Conservation (phyloP, 2,888 invertebrate genomes). For the Drosophila flavopinicola region DNA sequence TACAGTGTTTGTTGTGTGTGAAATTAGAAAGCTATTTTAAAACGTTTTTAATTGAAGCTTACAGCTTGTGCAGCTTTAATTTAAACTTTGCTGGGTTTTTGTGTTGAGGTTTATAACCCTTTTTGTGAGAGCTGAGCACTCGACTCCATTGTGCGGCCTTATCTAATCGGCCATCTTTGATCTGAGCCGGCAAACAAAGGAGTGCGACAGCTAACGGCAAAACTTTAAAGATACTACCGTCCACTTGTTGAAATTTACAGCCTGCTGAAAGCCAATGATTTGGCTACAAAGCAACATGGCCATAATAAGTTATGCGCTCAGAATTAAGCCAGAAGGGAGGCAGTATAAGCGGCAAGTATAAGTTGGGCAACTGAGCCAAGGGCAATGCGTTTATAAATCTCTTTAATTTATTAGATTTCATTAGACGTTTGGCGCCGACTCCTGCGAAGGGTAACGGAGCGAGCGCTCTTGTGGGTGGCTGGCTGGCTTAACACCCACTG, state of each 20-base stretch:
- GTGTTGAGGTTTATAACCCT: not conserved
- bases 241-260: slow-evolving; percentile 67
- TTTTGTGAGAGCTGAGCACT: not conserved
- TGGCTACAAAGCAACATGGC: slow-evolving; percentile 33
- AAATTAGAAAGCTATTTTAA: slow-evolving; percentile 5
- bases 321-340: slow-evolving; percentile 37
- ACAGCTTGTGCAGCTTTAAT: not conserved
- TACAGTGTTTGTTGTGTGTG: not conserved
- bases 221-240: slow-evolving; percentile 36
- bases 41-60: slow-evolving; percentile 2
- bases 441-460: slow-evolving; percentile 35
- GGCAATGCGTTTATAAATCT: slow-evolving; percentile 76
- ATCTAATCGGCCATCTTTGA: slow-evolving; percentile 60
- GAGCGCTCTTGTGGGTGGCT: too few species aligned
- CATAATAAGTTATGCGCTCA: slow-evolving; percentile 54
- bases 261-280: slow-evolving; percentile 57
- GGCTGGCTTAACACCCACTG: slow-evolving; percentile 3
- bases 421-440: slow-evolving; percentile 72
- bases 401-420: slow-evolving; percentile 79
- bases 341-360: not conserved
- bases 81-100: slow-evolving; percentile 4
- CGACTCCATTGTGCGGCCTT: slow-evolving; percentile 29
- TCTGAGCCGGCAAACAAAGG: slow-evolving; percentile 41
- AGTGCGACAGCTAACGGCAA: slow-evolving; percentile 64
- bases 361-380: slow-evolving; percentile 32